Conservation (phyloP, 2,888 invertebrate genomes). For the Philereme transversata region DNA sequence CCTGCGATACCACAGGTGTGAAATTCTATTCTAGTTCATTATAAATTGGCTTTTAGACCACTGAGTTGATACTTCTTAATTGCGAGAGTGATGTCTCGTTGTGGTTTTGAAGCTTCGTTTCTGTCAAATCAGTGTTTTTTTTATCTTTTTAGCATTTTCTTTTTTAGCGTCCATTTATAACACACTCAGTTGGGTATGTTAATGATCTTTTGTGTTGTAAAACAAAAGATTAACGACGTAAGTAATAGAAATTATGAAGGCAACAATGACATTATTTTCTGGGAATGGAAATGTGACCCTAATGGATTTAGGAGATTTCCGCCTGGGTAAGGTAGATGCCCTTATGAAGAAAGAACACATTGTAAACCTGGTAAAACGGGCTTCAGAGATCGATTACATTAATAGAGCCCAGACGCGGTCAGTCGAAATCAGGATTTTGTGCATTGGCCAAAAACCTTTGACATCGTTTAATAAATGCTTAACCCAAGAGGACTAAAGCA, state of each 20-base stretch:
- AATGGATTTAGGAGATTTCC: constrained; percentile 11
- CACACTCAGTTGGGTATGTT: constrained; percentile 21
- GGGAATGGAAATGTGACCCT: constrained; percentile 11
- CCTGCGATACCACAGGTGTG: constrained; percentile 14
- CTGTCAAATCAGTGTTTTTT: constrained; percentile 30
- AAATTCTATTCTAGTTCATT: constrained; percentile 3
- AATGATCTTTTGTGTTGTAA: constrained; percentile 23
- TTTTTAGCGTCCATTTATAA: constrained; percentile 21
- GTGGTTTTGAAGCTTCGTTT: constrained; percentile 27
- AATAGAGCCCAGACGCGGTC: no score
- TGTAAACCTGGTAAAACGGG: neutral
- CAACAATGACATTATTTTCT: constrained; percentile 3
- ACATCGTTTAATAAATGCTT: no score
- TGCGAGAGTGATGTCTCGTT: constrained; percentile 20
- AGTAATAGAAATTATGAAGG: constrained; percentile 14
- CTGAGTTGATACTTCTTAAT: constrained; percentile 27
- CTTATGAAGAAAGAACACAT: no score
- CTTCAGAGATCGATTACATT: no score
- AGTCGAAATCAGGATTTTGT: no score
- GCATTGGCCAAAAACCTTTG: no score
- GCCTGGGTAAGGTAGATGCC: neutral
- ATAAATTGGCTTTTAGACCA: constrained; percentile 14
- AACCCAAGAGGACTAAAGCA: no score
- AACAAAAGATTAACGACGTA: constrained; percentile 22
- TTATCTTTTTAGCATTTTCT: constrained; percentile 11